These are phyloP conservation scores for Homarus gammarus DNA, from an alignment of 2,888 invertebrate species.

Conservation along the genomic window DNA sequence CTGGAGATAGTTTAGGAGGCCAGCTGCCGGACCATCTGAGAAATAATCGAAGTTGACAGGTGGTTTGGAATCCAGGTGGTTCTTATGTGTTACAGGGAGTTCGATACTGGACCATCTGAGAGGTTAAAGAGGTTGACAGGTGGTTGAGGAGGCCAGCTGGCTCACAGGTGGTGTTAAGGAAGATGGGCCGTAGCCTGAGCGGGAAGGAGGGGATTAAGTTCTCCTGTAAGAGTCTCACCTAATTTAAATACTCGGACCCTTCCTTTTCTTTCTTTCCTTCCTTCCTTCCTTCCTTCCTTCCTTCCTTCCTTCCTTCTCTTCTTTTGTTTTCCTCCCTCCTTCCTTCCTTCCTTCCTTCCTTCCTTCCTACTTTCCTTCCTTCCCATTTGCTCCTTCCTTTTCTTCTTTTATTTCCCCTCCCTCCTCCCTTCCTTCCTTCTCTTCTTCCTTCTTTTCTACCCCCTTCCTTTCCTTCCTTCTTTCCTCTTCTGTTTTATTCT, in stretches of 20 bases:
- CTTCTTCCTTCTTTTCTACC: neutral
- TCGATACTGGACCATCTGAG: neutral
- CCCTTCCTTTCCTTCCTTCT: neutral
- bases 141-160: neutral
- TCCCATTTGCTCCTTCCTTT: neutral
- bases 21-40: no score
- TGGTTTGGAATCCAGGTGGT: no score
- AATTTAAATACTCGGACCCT: conserved; percentile 6
- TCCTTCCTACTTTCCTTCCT: neutral
- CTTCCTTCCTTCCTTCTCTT: neutral
- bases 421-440: neutral
- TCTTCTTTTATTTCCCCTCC: neutral
- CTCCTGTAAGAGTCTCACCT: conserved; percentile 15
- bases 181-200: conserved; percentile 38
- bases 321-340: neutral
- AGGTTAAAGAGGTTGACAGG: neutral
- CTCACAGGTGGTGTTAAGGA: conserved; percentile 28
- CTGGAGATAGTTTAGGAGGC: no score
- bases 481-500: neutral
- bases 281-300: neutral
- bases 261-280: neutral
- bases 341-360: neutral
- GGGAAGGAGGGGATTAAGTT: conserved; percentile 45
- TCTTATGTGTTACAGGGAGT: no score
- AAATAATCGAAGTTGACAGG: no score